Base-by-base conservation (phyloP, 2,888 invertebrate genomes). In the Magallana nippona region DNA sequence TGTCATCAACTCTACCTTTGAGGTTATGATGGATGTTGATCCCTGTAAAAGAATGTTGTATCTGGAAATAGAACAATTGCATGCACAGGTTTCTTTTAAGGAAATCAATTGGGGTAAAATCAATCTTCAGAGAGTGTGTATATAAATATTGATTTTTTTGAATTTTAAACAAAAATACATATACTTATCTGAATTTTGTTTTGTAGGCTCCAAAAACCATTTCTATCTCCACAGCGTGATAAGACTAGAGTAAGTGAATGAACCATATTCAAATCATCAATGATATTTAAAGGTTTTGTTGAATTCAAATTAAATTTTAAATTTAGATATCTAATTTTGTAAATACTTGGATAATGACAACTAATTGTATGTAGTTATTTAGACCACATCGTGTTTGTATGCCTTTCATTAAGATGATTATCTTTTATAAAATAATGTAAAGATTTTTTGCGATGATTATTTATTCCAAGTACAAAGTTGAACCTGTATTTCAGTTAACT, bases 91-190 rank as follows among this genome's bases (percentile, higher is more conserved):
- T n/a, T 83, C 89, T 11, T 82, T 88, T 15, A 22, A 86, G 22
- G 85, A 86, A 22, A 85, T 86, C 55, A 78, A 82, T 1, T 88
- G 83, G 84, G 88, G 88, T 88, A 81, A 62, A 83, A 82, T 17
- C 19, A 71, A 19, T 44, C 2, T 78, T 13, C 13, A 78, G 77
- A 77, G 22, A 77, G 77, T 19, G 32, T 32, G 32, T 3, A 32
- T 5, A 32, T 32, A 32, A 32, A 32, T 32, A 32, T 32, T 32
- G 32, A 32, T 3, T 3, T 2, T 32, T 32, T 32, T 2, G 0
- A 32, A 32, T 32, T 32, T 32, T 32, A 32, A 2, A 32, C 32
- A 32, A 17, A 44, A 79, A 19, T 27, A 22, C 79, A 57, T 78
- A 60, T 27, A 78, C 57, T 77, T 58, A 62, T 1, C 2, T 78